A percentile compares a stretch with the other conserved stretches of the same genome.
Conservation (phyloP, 2,888 invertebrate genomes). For the Caenorhabditis doughertyi region DNA sequence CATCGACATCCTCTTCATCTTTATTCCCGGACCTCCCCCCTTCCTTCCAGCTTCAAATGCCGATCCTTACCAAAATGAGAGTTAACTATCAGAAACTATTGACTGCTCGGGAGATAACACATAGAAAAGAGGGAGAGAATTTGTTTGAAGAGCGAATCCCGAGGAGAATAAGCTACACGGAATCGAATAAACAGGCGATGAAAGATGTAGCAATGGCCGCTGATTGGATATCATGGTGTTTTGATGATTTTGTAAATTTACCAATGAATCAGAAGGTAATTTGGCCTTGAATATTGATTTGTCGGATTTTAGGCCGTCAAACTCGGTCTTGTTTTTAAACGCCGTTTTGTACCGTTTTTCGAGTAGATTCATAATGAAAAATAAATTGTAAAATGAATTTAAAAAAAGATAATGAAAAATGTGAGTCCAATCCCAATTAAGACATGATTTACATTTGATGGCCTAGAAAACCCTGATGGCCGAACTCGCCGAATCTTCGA, state of each 20-base stretch:
- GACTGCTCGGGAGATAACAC: conserved; percentile 29
- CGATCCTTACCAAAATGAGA: background rate
- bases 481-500: too few species aligned
- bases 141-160: conserved; percentile 39
- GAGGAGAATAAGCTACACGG: conserved; percentile 30
- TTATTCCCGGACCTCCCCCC: background rate
- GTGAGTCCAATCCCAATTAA: too few species aligned
- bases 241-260: conserved; percentile 50
- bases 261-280: conserved; percentile 48
- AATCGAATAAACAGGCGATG: conserved; percentile 1
- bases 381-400: too few species aligned
- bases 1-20: background rate
- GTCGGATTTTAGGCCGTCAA: background rate
- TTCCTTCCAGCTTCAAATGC: background rate
- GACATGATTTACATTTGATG: too few species aligned
- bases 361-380: too few species aligned
- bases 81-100: conserved; percentile 46
- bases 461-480: too few species aligned
- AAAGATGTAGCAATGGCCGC: conserved; percentile 39
- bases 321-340: too few species aligned
- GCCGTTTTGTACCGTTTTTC: too few species aligned
- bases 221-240: conserved; percentile 60
- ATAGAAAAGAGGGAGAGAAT: conserved; percentile 43
- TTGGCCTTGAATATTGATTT: too few species aligned
- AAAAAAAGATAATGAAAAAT: too few species aligned